A percentile compares a stretch with the other conserved stretches of the same genome.
Evolutionary conservation across 2,113 vertebrate genomes (phyloP).

Genomic region (Isurus oxyrinchus): DNA sequence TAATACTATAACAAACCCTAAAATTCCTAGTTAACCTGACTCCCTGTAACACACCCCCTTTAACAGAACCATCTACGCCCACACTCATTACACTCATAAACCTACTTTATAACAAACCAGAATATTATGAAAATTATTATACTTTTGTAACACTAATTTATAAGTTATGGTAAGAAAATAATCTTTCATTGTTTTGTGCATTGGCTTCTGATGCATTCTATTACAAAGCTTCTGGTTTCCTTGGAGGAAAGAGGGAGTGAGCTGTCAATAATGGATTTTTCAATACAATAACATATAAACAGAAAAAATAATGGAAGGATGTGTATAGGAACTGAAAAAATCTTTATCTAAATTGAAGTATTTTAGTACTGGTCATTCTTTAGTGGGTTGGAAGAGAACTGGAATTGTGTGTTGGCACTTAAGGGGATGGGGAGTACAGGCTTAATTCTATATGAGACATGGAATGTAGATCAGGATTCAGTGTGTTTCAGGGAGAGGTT

Average conservation of each 20-base stretch:
- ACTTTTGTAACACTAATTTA: not conserved
- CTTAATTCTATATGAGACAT: not conserved
- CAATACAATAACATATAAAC: not conserved
- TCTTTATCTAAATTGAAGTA: not conserved
- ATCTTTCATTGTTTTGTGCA: not conserved
- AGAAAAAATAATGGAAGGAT: not conserved
- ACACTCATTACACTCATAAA: no score
- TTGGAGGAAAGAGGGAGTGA: not conserved
- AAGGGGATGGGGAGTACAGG: not conserved
- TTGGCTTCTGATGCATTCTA: not conserved
- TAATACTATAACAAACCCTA: no score
- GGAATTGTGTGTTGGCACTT: not conserved
- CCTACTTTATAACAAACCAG: no score
- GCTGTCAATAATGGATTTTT: not conserved
- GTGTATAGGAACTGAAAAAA: not conserved
- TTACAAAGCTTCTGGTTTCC: not conserved
- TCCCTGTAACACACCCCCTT: no score
- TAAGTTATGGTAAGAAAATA: not conserved
- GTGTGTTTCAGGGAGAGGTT: not conserved
- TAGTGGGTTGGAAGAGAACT: not conserved
- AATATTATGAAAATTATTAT: no score
- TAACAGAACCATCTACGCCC: no score
- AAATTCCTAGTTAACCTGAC: no score
- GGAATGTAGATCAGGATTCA: not conserved
- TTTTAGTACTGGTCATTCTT: not conserved